Base-by-base conservation (phyloP, 2,113 vertebrate species). In the Pipra filicauda region DNA sequence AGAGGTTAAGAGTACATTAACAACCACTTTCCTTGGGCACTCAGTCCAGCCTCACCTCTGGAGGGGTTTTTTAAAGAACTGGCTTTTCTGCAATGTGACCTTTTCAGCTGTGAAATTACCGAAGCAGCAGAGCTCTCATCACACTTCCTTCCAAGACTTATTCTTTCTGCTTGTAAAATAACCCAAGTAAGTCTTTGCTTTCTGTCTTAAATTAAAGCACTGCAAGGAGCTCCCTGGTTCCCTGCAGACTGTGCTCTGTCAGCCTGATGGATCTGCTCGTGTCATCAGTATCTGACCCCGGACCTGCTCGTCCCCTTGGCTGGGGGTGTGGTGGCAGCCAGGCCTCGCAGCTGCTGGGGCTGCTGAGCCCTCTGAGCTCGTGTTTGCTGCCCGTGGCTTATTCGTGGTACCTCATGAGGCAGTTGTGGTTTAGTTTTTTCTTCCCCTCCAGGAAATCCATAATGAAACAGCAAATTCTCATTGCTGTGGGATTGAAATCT, bases 281-380 rank as follows among this genome's bases (percentile, higher is more conserved):
- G 44, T 35, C 27, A 1, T 11, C 31, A 2, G 0, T 4, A 2
- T 1, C 18, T 3, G 49, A 13, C 8, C 75, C 54, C 12, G 19
- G 30, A 1, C 15, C 30, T 5, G 27, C 4, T 5, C 17, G 0
- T 15, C 39, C 71, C 84, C 72, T 58, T 2, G 28, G 5, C 54
- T 7, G 16, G 30, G 6, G 11, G 11, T 6, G 31, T 13, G 6
- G 4, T 1, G 33, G 9, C 44, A 8, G 4, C 44, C 51, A 4
- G 4, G 8, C 49, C 54, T 39, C 0, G 0, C 15, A 2, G 62
- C 3, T 0, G 5, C 64, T 12, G 10, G 8, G 44, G 7, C 9
- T 10, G 57, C 61, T 7, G 31, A 54, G 44, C 12, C 1, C 1
- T 7, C 48, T 30, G 30, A 35, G 22, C 10, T 72, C 12, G 0